Percentiles rank a stretch among this genome's conserved stretches.
Conservation (phyloP, 1,140 invertebrate genomes). For the Aphelinus certus region DNA sequence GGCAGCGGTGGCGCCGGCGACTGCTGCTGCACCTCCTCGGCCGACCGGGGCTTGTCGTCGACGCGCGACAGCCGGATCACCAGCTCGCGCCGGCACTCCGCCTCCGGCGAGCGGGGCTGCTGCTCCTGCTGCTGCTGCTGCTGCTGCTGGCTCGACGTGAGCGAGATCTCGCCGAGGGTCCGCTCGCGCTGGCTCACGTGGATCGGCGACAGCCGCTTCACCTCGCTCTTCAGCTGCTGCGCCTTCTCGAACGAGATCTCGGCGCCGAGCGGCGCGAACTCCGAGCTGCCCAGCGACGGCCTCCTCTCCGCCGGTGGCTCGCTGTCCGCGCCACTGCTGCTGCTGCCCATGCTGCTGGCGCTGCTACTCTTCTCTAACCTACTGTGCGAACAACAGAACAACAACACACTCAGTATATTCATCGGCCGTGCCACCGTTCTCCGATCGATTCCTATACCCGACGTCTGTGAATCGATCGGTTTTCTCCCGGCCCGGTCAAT, state of each 20-base stretch:
- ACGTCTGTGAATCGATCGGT: no score
- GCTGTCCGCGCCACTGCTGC: not conserved
- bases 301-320: not conserved
- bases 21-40: not conserved
- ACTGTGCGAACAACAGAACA: no score
- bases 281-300: slow-evolving; percentile 25
- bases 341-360: no score
- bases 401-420: no score
- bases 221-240: slow-evolving; percentile 58
- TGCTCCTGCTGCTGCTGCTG: not conserved
- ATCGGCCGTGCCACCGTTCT: no score
- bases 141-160: slow-evolving; percentile 45
- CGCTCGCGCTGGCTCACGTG: slow-evolving; percentile 59
- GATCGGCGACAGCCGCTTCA: slow-evolving; percentile 59
- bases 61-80: slow-evolving; percentile 43
- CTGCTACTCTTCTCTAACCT: no score
- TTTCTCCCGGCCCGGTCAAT: no score
- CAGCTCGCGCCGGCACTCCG: slow-evolving; percentile 21
- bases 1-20: not conserved
- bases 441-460: no score
- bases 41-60: slow-evolving; percentile 21
- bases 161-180: slow-evolving; percentile 60
- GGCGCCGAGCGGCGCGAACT: slow-evolving; percentile 58
- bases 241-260: slow-evolving; percentile 60
- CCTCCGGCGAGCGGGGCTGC: not conserved